Evolutionary conservation across 23 tunicate genomes (phyloP).

Genomic region (Phallusia fumigata): DNA sequence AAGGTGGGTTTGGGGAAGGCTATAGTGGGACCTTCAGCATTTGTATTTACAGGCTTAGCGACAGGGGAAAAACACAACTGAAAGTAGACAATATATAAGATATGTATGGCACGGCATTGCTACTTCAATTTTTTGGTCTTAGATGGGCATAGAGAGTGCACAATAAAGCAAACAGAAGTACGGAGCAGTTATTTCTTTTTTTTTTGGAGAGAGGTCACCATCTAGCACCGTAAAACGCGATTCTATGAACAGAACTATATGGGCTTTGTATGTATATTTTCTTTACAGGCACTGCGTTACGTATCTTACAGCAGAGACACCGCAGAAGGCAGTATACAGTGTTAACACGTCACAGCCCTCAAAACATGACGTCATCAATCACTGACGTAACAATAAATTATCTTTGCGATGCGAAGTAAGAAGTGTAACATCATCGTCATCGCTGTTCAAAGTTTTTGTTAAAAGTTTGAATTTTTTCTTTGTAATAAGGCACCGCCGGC

Average conservation of each 20-base stretch:
- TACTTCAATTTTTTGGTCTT: slow-evolving; percentile 3
- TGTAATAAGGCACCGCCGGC: slow-evolving; percentile 7
- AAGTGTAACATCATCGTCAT: not conserved
- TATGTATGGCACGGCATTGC: not conserved
- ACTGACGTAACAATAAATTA: slow-evolving; percentile 1
- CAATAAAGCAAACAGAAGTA: not conserved
- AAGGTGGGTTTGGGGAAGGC: not conserved
- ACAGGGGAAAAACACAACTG: not conserved
- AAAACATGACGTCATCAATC: not conserved
- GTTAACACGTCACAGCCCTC: not conserved
- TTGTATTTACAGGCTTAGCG: not conserved
- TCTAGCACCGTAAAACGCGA: not conserved
- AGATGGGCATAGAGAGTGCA: not conserved
- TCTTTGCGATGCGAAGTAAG: not conserved
- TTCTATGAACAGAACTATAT: not conserved
- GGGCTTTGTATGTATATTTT: not conserved
- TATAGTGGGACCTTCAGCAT: not conserved
- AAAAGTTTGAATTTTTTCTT: not conserved
- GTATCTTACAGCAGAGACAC: not conserved
- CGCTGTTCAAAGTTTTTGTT: not conserved
- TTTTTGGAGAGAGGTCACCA: not conserved
- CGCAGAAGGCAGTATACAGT: slow-evolving; percentile 11
- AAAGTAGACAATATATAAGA: not conserved
- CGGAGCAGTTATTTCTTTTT: not conserved
- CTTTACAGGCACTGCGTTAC: not conserved